phyloP scores from a whole-genome alignment of 1,140 invertebrate genomes.

The Acyrthosiphon pisum region DNA sequence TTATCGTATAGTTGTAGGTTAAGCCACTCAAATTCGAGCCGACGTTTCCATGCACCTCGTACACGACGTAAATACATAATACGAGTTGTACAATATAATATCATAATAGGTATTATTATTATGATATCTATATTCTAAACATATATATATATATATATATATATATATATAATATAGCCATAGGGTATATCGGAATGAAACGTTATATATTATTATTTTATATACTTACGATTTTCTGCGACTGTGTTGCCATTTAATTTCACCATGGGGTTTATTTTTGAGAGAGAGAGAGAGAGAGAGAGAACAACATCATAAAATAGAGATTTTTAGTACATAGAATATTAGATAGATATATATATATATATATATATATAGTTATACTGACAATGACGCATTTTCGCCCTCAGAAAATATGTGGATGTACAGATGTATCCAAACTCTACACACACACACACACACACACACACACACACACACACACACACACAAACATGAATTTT shows the following conservation, averaged over 20 bases:
- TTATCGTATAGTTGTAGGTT: background rate
- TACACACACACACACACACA: background rate
- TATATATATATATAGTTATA: background rate
- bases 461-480: background rate
- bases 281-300: no score
- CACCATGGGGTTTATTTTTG: background rate
- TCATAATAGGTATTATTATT: constrained; percentile 12
- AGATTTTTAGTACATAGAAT: background rate
- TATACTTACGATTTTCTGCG: background rate
- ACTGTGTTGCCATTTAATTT: background rate
- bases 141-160: no score
- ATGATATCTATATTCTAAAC: background rate
- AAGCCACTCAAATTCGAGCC: background rate
- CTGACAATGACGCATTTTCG: background rate
- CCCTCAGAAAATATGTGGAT: background rate
- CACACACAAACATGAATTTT: background rate
- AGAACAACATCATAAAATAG: background rate
- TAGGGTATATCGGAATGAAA: background rate
- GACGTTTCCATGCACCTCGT: background rate
- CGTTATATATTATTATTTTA: background rate
- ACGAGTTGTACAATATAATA: background rate
- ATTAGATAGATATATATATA: background rate
- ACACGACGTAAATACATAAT: constrained; percentile 11
- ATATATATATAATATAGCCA: background rate
- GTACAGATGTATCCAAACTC: background rate